Evolutionary conservation across 2,888 invertebrate species (phyloP), one percentile per base, ranked within the genome.

Genomic region (Drosophila bunnanda): DNA sequence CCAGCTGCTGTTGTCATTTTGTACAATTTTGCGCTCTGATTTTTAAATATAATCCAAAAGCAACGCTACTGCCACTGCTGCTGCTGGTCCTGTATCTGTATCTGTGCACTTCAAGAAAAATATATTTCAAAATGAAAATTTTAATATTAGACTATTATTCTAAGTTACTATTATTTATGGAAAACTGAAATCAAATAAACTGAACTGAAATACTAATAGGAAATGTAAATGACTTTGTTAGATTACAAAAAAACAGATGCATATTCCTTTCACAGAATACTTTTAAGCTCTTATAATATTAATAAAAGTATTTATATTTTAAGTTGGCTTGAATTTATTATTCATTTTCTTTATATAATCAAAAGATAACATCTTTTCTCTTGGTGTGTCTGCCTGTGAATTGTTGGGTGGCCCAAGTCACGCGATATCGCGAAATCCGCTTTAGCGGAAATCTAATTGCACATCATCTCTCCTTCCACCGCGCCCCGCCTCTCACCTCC

Each of bases 371-470:
- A 7, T 2, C 13, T 28, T 41, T 48, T 61, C 32, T 59, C 22
- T 34, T 28, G 12, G 10, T 59, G 62, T 50, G 50, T 55, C 50
- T 65, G 57, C 59, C 67, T 54, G 72, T 80, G 83, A 84, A 76
- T 84, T 76, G 82, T 77, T 74, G 79, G 75, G 76, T 75, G 79
- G 70, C 43, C 66, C 80, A 75, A 88, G 88, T 86, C 88, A 86
- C 82, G 88, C 86, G 88, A 88, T 87, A 86, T 86, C 88, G 79
- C 82, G 76, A 84, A 88, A 86, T 86, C 86, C 86, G 89, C 84
- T 88, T 86, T 88, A 82, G 88, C 86, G 88, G 86, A 86, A 88
- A 88, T 86, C 88, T 86, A 86, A 86, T 86, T 86, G 85, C 85
- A 86, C 88, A 85, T 86, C 88, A 88, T 80, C 65, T 64, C 62